These are phyloP conservation scores for Aptenodytes forsteri DNA, from an alignment of 2,113 vertebrate genomes.

Conservation along the genomic window DNA sequence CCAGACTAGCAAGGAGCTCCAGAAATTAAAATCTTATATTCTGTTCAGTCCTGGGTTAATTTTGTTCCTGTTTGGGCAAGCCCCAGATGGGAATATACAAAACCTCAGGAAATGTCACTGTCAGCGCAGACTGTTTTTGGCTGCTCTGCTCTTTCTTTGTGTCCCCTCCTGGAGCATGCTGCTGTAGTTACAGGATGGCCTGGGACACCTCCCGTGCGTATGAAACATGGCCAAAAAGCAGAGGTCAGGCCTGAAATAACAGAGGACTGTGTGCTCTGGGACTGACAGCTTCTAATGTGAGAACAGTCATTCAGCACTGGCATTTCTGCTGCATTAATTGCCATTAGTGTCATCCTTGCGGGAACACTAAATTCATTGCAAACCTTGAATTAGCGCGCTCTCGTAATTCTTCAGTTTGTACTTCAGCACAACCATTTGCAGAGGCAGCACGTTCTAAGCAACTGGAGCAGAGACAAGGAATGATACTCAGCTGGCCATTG, in stretches of 20 bases:
- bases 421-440: background rate
- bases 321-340: slow-evolving; percentile 38
- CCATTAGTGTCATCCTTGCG: slow-evolving; percentile 13
- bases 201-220: rapidly evolving
- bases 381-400: background rate
- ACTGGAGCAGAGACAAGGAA: slow-evolving; percentile 33
- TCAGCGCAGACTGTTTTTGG: background rate
- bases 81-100: background rate
- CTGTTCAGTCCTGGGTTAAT: background rate
- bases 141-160: background rate
- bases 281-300: slow-evolving; percentile 24
- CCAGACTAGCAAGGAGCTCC: background rate
- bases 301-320: slow-evolving; percentile 1
- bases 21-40: background rate
- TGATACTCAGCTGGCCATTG: slow-evolving; percentile 7
- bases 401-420: background rate
- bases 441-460: slow-evolving; percentile 4
- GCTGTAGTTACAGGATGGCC: background rate
- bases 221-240: background rate
- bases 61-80: background rate
- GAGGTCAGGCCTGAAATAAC: slow-evolving; percentile 36
- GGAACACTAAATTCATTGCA: slow-evolving; percentile 29
- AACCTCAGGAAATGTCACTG: background rate
- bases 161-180: rapidly evolving
- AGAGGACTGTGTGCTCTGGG: background rate